Evolutionary conservation across 2,888 invertebrate species (phyloP).

Genomic region (Aelia acuminata): DNA sequence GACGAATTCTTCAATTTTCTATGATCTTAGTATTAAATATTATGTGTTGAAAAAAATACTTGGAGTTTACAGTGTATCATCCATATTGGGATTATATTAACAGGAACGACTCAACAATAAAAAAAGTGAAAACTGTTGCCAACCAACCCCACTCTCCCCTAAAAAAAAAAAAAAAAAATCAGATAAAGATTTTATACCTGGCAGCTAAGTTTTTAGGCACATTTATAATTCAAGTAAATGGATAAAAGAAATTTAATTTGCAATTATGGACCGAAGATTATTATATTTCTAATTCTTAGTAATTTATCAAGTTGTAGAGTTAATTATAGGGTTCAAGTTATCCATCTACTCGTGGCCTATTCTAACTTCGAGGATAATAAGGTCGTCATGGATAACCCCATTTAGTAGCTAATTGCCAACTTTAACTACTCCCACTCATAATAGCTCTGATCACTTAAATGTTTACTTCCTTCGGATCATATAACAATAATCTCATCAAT

Average conservation of each 20-base stretch:
- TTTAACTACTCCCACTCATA: not conserved
- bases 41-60: too few relatives aligned
- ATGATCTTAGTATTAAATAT: too few relatives aligned
- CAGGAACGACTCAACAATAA: too few relatives aligned
- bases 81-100: too few relatives aligned
- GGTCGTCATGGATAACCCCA: not conserved
- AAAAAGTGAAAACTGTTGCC: too few relatives aligned
- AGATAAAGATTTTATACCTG: too few relatives aligned
- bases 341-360: not conserved
- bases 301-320: not conserved
- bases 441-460: not conserved
- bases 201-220: too few relatives aligned
- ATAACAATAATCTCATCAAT: not conserved
- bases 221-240: not conserved
- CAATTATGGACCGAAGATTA: not conserved
- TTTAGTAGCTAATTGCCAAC: not conserved
- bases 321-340: not conserved
- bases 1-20: too few relatives aligned
- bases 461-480: not conserved
- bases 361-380: not conserved
- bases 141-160: too few relatives aligned
- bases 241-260: not conserved
- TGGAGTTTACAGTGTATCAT: too few relatives aligned
- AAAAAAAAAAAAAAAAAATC: too few relatives aligned
- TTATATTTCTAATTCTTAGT: not conserved